phyloP scores from a whole-genome alignment of 1,140 invertebrate genomes.

The Drosophila ambigua region DNA sequence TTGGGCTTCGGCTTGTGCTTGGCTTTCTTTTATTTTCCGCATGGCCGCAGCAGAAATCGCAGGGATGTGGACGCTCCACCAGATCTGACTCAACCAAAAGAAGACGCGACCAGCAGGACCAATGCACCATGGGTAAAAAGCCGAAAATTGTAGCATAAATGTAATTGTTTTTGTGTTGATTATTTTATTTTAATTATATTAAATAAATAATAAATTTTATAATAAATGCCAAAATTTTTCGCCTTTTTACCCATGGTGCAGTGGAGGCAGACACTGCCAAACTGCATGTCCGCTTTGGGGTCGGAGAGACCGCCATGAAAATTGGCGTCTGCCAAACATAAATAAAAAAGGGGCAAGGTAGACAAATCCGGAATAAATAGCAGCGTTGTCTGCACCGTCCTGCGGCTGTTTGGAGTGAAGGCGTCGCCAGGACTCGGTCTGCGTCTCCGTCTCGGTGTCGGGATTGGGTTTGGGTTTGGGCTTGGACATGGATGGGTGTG shows the following conservation, averaged over 20 bases:
- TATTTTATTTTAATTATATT: too few species aligned
- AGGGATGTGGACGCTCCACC: slow-evolving; percentile 21
- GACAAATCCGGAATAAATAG: slow-evolving; percentile 82
- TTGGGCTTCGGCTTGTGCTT: slow-evolving; percentile 9
- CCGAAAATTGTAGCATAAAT: too few species aligned
- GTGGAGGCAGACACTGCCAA: slow-evolving; percentile 34
- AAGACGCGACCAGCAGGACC: slow-evolving; percentile 24
- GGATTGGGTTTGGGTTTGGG: not conserved
- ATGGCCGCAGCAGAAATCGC: slow-evolving; percentile 34
- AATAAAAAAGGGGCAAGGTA: slow-evolving; percentile 73
- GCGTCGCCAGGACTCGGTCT: slow-evolving; percentile 49
- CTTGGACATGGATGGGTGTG: not conserved
- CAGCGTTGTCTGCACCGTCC: slow-evolving; percentile 65
- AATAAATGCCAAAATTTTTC: too few species aligned
- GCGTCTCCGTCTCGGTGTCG: slow-evolving; percentile 8
- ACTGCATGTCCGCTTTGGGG: slow-evolving; percentile 25
- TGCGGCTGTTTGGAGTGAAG: slow-evolving; percentile 37
- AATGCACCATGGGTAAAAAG: too few species aligned
- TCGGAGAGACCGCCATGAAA: slow-evolving; percentile 63
- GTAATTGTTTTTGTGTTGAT: too few species aligned
- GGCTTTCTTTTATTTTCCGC: slow-evolving; percentile 73
- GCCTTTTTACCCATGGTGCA: not conserved
- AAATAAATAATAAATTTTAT: too few species aligned
- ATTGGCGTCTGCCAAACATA: slow-evolving; percentile 82
- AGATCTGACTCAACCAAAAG: slow-evolving; percentile 12